These are phyloP conservation scores for Melanostigma gelatinosum DNA, from an alignment of 2,113 vertebrate species.

Conservation along the genomic window DNA sequence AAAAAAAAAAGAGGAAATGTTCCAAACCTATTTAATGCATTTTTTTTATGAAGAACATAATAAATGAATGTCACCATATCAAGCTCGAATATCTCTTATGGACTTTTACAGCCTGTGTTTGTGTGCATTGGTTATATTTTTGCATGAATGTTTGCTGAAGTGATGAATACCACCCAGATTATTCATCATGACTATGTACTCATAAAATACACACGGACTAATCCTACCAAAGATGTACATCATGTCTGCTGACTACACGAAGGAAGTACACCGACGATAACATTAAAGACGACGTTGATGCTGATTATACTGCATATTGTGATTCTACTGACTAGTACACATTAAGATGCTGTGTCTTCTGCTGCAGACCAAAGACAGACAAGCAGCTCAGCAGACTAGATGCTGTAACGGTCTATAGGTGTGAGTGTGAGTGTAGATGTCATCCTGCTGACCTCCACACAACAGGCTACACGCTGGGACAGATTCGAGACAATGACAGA, in stretches of 20 bases:
- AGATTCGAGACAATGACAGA: neutral
- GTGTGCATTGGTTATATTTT: neutral
- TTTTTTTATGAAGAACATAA: neutral
- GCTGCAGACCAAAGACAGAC: constrained; percentile 34
- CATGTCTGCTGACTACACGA: neutral
- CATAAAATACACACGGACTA: neutral
- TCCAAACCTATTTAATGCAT: neutral
- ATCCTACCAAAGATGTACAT: neutral
- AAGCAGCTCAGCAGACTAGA: constrained; percentile 18
- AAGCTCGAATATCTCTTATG: neutral
- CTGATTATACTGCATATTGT: neutral
- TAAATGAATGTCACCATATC: neutral
- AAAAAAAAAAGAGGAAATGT: neutral
- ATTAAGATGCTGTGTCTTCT: constrained; percentile 16
- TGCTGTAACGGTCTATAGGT: neutral
- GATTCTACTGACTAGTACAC: neutral
- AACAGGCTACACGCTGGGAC: neutral
- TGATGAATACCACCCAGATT: neutral
- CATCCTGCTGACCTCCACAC: constrained; percentile 50
- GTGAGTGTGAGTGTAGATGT: constrained; percentile 9
- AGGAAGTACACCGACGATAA: neutral
- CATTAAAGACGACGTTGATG: neutral
- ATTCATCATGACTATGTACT: neutral
- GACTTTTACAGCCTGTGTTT: neutral
- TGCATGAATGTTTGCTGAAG: neutral